These are phyloP conservation scores for Oxyruncus cristatus DNA, from an alignment of 2,113 vertebrate genomes.

Conservation along the genomic window DNA sequence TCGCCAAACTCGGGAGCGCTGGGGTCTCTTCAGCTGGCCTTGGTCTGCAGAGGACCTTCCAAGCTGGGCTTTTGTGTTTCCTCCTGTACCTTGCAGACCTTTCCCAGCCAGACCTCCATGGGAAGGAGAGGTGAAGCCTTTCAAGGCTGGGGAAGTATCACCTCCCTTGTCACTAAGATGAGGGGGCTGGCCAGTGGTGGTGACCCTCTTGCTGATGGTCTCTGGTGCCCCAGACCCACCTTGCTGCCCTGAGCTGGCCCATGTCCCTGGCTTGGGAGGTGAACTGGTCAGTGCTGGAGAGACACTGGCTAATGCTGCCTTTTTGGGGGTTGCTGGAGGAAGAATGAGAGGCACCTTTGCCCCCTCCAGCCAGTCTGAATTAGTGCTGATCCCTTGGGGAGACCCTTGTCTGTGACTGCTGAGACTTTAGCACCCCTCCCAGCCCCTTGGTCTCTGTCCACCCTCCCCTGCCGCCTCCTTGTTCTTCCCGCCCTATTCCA, in stretches of 20 bases:
- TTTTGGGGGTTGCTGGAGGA: not conserved
- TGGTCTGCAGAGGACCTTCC: not conserved
- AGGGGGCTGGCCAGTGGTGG: not conserved
- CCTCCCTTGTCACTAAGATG: not conserved
- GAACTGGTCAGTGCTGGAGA: not conserved
- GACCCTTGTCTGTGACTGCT: accelerated
- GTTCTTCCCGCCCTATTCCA: not conserved
- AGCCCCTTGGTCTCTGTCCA: not conserved
- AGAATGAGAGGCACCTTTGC: accelerated
- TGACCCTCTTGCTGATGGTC: not conserved
- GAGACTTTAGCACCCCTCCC: not conserved
- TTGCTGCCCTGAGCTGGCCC: not conserved
- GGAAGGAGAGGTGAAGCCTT: not conserved
- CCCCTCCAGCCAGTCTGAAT: not conserved
- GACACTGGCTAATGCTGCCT: not conserved
- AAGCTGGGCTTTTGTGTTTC: not conserved
- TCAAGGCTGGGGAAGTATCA: not conserved
- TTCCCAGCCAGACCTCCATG: not conserved
- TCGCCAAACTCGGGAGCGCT: accelerated
- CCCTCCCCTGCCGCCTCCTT: not conserved
- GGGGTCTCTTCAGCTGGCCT: not conserved
- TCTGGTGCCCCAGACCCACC: not conserved
- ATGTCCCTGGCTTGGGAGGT: not conserved
- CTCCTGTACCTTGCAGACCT: not conserved
- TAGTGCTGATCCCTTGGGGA: not conserved